Evolutionary conservation across 2,888 invertebrate genomes (phyloP), one percentile per base, ranked within the genome.

Genomic region (Ariolimax columbianus): DNA sequence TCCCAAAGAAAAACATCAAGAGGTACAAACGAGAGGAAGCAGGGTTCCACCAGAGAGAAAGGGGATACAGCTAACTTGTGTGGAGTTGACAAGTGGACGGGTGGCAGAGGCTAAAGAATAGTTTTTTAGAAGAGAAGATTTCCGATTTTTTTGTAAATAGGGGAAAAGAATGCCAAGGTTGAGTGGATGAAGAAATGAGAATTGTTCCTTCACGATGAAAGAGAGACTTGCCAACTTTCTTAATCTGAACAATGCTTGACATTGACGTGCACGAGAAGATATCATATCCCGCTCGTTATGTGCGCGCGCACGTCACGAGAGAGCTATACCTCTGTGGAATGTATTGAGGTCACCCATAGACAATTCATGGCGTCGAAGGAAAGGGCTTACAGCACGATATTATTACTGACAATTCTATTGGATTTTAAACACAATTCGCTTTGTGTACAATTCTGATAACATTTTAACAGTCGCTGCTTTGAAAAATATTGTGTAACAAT

Each of bases 21-120:
- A 68, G 68, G 66, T n/a, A 14, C 79, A 38, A 26, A 6, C 63
- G 43, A 19, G 75, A 63, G 59, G 68, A 47, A 68, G 30, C 43
- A 6, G 47, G 43, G 43, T 43, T 79, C 79, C 43, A 11, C 43
- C 23, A 33, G 30, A 30, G 30, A 79, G 68, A 78, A 68, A 78
- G 30, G n/a, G 47, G 79, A 66, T 68, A 79, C 40, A 68, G 33
- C 38, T 68, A 66, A 66, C 55, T 79, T 66, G 33, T 43, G 40
- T 47, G n/a, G n/a, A n/a, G 30, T 26, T 33, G n/a, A 40, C 11
- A 38, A 78, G 63, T n/a, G 17, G 38, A 40, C 19, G 40, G 11
- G 14, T 78, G 23, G 40, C 26, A 63, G 63, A 63, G 30, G 63
- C 59, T 40, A 14, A 26, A 78, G 63, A 26, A 59, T 23, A n/a